A percentile compares a stretch with the other conserved stretches of the same genome.
phyloP scores from a whole-genome alignment of 2,113 vertebrate species.

The Gnathonemus echidnorhynchus region DNA sequence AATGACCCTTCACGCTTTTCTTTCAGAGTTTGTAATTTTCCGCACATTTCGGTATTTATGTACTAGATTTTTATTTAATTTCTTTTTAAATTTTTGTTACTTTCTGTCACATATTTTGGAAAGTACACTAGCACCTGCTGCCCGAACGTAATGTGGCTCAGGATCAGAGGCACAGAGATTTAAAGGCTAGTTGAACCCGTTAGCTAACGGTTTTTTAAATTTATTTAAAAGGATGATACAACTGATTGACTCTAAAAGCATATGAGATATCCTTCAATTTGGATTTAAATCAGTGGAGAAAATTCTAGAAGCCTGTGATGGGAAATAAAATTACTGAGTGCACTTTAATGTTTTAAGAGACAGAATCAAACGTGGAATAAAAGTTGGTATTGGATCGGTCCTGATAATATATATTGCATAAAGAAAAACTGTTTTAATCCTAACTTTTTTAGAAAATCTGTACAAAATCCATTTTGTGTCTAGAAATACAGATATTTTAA shows the following conservation, averaged over 20 bases:
- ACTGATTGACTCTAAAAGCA: not conserved
- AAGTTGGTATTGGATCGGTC: not conserved
- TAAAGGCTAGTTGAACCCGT: not conserved
- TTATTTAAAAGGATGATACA: not conserved
- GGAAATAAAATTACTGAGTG: not conserved
- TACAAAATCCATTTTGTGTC: not conserved
- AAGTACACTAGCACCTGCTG: not conserved
- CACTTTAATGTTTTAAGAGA: not conserved
- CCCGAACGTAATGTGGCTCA: not conserved
- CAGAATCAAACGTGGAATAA: not conserved
- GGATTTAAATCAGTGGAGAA: not conserved
- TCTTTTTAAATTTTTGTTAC: too few relatives aligned
- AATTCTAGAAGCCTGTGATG: not conserved
- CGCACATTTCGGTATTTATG: not conserved
- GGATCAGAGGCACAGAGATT: not conserved
- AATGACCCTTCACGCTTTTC: not conserved
- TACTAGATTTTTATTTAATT: not conserved
- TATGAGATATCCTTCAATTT: not conserved
- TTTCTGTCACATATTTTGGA: not conserved
- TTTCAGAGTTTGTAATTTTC: not conserved
- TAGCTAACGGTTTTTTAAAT: not conserved
- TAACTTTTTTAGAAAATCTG: not conserved
- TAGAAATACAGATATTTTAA: not conserved
- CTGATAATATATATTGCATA: not conserved
- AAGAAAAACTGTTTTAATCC: not conserved